Base-by-base conservation (phyloP, 2,113 vertebrate species). In the Rhinolophus ferrumequinum region DNA sequence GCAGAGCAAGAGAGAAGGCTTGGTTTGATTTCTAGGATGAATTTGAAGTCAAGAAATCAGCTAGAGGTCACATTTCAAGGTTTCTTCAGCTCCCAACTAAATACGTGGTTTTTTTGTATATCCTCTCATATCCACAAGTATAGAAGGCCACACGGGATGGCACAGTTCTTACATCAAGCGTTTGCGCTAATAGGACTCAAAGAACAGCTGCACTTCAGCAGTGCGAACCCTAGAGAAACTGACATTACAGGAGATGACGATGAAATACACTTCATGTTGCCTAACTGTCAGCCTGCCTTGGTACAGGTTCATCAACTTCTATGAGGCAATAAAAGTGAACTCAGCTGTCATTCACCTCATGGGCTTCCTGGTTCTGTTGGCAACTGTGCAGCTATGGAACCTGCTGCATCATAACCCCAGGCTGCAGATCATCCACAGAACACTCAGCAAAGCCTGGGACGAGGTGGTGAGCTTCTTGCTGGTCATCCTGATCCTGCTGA, bases 261-360 rank as follows among this genome's bases (percentile, higher is more conserved):
- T 5, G 28, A 14, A 54, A 1, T 2, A 10, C 8, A 9, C 6
- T 58, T 41, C 12, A 1, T 26, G 18, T 22, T 38, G 2, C 76
- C 5, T 88, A 58, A 92, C 41, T 18, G 80, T 56, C 82, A 15
- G 33, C 77, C 52, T 52, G 64, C 54, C 52, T 54, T 35, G 62
- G 6, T 66, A 24, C 75, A 98, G 98, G 56, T 98, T 97, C 94
- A 86, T 98, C 93, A 98, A 70, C 47, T 98, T 98, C 96, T 56
- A 50, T 0, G 95, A 97, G 69, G 75, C 79, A 14, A 58, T 88
- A 1, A 54, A 41, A 52, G 67, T 97, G 64, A 97, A 94, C 62
- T 67, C 93, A 1, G 94, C 94, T 4, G 44, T 95, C 64, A 77
- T 52, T 56, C 96, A 97, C 82, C 75, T 97, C 5, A 28, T 90